phyloP scores from a whole-genome alignment of 2,113 vertebrate species.

The Prinia subflava region DNA sequence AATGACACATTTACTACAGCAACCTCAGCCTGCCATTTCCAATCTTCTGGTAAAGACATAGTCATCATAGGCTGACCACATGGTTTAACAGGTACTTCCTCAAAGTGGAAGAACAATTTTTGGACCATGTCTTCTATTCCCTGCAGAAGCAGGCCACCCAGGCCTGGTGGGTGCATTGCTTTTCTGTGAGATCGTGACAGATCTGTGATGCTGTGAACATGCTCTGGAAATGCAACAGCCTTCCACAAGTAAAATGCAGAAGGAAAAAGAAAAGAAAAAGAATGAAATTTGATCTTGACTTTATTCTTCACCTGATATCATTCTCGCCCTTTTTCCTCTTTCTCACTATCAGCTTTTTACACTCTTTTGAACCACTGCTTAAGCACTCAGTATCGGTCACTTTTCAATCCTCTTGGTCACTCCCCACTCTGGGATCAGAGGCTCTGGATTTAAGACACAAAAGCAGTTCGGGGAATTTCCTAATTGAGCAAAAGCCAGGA shows the following conservation, averaged over 20 bases:
- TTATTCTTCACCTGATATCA: background rate
- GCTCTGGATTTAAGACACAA: conserved; percentile 25
- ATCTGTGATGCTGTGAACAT: background rate
- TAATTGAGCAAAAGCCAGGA: conserved; percentile 74
- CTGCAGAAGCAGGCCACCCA: background rate
- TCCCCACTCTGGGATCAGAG: conserved; percentile 67
- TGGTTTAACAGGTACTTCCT: background rate
- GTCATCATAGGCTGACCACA: background rate
- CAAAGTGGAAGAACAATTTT: background rate
- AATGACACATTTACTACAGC: background rate
- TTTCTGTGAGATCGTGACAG: background rate
- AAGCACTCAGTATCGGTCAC: background rate
- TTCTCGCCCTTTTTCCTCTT: background rate
- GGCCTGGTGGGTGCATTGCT: background rate
- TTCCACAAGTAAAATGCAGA: background rate
- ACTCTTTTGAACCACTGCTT: background rate
- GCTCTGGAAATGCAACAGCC: background rate
- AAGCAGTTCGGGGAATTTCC: conserved; percentile 50
- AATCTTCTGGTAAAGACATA: background rate
- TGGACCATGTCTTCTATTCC: background rate
- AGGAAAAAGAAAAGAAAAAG: background rate
- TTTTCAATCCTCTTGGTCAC: conserved; percentile 66
- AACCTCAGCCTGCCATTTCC: background rate
- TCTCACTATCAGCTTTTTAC: background rate
- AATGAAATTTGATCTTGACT: background rate